Conservation (phyloP, 2,888 invertebrate species). For the Polydrusus tereticollis region DNA sequence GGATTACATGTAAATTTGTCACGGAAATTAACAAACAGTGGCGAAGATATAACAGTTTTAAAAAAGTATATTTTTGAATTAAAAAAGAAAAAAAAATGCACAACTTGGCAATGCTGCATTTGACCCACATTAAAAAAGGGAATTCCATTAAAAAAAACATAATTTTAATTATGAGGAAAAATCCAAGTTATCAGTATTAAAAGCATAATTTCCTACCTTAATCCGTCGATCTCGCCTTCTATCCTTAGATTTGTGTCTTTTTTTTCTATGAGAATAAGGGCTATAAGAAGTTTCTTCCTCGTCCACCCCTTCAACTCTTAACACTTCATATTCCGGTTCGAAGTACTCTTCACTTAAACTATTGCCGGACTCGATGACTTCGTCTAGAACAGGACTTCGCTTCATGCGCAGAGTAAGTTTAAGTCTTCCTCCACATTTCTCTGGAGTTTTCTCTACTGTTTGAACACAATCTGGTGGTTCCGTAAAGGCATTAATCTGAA, state of each 20-base stretch:
- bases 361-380: conserved; percentile 85
- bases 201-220: conserved; percentile 52
- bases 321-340: conserved; percentile 86
- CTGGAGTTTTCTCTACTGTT: conserved; percentile 57
- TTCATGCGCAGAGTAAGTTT: conserved; percentile 90
- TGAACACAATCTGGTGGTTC: conserved; percentile 55
- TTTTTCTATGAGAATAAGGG: conserved; percentile 73
- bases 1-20: too few relatives aligned
- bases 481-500: conserved; percentile 27
- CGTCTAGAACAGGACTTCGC: conserved; percentile 87
- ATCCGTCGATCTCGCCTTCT: conserved; percentile 62
- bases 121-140: too few relatives aligned
- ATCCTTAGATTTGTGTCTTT: conserved; percentile 73
- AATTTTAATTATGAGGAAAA: too few relatives aligned
- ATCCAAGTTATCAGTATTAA: not conserved
- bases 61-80: too few relatives aligned
- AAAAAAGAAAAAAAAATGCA: too few relatives aligned
- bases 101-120: too few relatives aligned
- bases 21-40: too few relatives aligned
- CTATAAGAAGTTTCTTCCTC: conserved; percentile 58
- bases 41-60: too few relatives aligned
- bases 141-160: too few relatives aligned
- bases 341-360: conserved; percentile 76
- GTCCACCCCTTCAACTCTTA: conserved; percentile 83
- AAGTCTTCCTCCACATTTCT: conserved; percentile 70